A percentile compares a stretch with the other conserved stretches of the same genome.
Evolutionary conservation across 2,113 vertebrate species (phyloP).

Genomic region (Pseudorasbora parva): DNA sequence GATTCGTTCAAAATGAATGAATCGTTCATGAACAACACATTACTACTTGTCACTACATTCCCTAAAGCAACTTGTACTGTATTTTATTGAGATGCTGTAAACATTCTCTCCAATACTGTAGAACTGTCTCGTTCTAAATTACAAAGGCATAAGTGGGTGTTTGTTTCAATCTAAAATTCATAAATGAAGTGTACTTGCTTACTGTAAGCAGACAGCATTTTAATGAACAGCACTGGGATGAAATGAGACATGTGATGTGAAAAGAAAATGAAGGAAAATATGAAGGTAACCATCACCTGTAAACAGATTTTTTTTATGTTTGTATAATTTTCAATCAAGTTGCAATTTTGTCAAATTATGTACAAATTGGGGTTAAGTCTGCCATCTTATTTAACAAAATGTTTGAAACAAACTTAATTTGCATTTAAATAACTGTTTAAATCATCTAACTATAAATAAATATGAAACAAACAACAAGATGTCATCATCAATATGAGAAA

Average conservation of each 20-base stretch:
- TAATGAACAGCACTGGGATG: background rate
- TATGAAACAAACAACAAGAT: background rate
- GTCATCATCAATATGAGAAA: background rate
- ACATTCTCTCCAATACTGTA: background rate
- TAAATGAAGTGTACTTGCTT: background rate
- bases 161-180: background rate
- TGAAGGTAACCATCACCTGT: background rate
- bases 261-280: background rate
- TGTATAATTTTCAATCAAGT: background rate
- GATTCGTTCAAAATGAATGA: no score
- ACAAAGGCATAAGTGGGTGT: background rate
- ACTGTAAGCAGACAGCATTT: background rate
- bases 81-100: background rate
- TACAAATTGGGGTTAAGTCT: background rate
- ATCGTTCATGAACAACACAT: no score
- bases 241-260: background rate
- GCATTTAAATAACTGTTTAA: no score
- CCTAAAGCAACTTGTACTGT: background rate
- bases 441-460: background rate
- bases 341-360: background rate
- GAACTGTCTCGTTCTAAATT: background rate
- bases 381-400: background rate
- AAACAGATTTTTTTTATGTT: background rate
- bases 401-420: no score
- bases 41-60: background rate